These are phyloP conservation scores for Dasyprocta punctata DNA, from an alignment of 2,113 vertebrate species.

Conservation along the genomic window DNA sequence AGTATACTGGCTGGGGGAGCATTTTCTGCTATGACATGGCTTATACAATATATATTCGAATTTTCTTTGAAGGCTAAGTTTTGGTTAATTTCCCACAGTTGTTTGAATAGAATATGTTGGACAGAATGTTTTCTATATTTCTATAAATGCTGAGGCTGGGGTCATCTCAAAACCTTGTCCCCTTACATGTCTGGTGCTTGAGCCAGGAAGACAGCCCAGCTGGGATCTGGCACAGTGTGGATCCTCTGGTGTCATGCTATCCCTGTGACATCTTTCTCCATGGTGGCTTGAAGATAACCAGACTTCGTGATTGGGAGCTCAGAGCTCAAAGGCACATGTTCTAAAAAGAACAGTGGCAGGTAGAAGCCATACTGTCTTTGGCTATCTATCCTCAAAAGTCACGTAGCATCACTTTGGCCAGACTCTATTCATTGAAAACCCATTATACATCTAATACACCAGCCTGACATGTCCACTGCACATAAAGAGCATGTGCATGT, in stretches of 20 bases:
- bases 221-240: background rate
- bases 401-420: background rate
- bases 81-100: constrained; percentile 2
- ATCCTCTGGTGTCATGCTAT: background rate
- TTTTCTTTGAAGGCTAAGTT: constrained; percentile 1
- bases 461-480: background rate
- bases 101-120: background rate
- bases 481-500: background rate
- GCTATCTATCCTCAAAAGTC: background rate
- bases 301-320: background rate
- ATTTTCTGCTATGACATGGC: too few species aligned
- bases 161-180: background rate
- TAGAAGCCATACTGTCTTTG: background rate
- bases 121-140: background rate
- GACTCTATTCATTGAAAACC: background rate
- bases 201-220: background rate
- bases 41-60: background rate
- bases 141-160: background rate
- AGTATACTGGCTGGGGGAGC: too few species aligned
- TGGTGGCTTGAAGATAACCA: background rate
- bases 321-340: background rate
- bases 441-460: background rate
- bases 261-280: background rate
- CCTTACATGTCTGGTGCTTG: background rate
- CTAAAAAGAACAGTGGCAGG: background rate